Conservation (phyloP, 2,888 invertebrate genomes). For the Frankliniella fusca region DNA sequence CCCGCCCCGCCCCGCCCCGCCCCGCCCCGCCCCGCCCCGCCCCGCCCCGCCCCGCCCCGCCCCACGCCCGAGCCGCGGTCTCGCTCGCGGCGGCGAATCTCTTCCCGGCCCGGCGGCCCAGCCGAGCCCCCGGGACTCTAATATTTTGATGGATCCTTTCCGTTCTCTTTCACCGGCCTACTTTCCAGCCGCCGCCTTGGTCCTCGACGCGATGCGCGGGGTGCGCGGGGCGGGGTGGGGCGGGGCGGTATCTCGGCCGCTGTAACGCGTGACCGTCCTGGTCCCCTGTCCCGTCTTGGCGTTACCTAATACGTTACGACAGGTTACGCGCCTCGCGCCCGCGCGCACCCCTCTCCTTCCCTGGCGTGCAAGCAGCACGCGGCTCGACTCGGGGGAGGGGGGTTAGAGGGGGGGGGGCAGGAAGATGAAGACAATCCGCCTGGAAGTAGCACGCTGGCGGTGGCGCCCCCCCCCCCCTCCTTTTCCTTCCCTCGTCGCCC, state of each 20-base stretch:
- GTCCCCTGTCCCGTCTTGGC: background rate
- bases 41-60: background rate
- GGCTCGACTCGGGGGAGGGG: background rate
- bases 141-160: constrained; percentile 23
- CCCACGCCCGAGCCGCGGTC: background rate
- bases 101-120: background rate
- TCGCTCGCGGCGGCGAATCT: background rate
- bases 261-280: background rate
- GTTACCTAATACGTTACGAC: constrained; percentile 21
- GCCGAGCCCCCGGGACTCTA: background rate
- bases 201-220: background rate
- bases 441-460: background rate
- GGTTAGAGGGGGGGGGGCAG: background rate
- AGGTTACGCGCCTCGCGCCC: background rate
- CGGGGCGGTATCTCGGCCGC: constrained; percentile 3
- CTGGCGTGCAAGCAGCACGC: background rate
- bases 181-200: background rate
- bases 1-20: too few relatives aligned
- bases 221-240: background rate
- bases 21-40: too few relatives aligned
- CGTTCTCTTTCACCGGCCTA: constrained; percentile 23
- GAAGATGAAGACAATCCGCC: background rate
- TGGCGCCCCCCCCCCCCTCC: background rate
- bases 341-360: too few relatives aligned
- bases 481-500: background rate